phyloP scores from a whole-genome alignment of 2,113 vertebrate genomes.

The Toxotes jaculatrix region DNA sequence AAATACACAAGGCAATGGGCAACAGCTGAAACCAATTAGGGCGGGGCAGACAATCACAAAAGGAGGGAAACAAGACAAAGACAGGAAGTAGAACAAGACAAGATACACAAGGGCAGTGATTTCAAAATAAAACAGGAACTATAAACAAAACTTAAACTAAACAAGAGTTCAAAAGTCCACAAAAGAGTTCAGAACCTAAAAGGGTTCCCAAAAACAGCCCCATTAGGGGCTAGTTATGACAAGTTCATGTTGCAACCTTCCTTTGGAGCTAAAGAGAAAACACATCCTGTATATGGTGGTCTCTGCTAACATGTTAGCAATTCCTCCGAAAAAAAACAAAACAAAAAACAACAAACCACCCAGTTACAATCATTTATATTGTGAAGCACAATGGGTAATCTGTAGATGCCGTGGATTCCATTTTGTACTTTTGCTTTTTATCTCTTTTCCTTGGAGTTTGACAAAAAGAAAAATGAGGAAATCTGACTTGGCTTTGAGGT shows the following conservation, averaged over 20 bases:
- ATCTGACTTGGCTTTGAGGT: slow-evolving; percentile 34
- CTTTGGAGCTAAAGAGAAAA: slow-evolving; percentile 66
- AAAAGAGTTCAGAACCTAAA: too few relatives aligned
- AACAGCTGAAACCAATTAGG: too few relatives aligned
- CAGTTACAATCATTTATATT: slow-evolving; percentile 1
- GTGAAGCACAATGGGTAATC: slow-evolving; percentile 1
- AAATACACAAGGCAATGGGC: too few relatives aligned
- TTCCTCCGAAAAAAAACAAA: slow-evolving; percentile 39
- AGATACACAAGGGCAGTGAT: too few relatives aligned
- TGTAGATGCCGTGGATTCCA: not conserved
- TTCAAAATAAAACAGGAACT: too few relatives aligned
- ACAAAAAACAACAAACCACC: slow-evolving; percentile 13
- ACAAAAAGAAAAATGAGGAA: slow-evolving; percentile 22
- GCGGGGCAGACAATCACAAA: too few relatives aligned
- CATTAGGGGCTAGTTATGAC: too few relatives aligned
- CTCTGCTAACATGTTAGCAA: slow-evolving; percentile 45
- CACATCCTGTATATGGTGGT: slow-evolving; percentile 24
- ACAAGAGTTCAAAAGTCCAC: too few relatives aligned
- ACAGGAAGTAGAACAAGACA: too few relatives aligned
- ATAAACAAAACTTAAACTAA: too few relatives aligned
- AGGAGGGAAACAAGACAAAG: too few relatives aligned
- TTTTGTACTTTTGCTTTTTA: slow-evolving; percentile 1
- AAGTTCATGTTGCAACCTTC: slow-evolving; percentile 78
- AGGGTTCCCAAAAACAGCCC: too few relatives aligned
- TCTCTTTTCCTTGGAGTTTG: slow-evolving; percentile 5